phyloP scores from a whole-genome alignment of 2,888 invertebrate genomes.

The Pandemis heparana region DNA sequence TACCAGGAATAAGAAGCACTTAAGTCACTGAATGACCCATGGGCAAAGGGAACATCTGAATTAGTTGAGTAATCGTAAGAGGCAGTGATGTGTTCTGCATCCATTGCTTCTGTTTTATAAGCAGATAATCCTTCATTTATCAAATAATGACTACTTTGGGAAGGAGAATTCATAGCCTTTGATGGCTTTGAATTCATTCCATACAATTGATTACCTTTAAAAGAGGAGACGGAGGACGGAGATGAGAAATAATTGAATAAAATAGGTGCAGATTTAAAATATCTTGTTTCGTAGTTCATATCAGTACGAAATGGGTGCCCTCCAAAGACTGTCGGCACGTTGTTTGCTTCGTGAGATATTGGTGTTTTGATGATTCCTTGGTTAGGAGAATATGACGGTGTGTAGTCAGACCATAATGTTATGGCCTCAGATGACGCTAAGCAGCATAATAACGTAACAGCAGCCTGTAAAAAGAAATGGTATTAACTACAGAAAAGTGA shows the following conservation, averaged over 20 bases:
- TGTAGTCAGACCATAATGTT: slow-evolving; percentile 49
- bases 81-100: slow-evolving; percentile 32
- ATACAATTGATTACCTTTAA: slow-evolving; percentile 35
- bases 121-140: slow-evolving; percentile 38
- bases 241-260: slow-evolving; percentile 48
- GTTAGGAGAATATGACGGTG: slow-evolving; percentile 15
- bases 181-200: slow-evolving; percentile 2
- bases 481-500: neutral
- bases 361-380: neutral
- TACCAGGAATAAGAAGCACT: slow-evolving; percentile 64
- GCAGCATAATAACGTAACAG: slow-evolving; percentile 51
- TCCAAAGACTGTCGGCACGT: neutral
- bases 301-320: neutral
- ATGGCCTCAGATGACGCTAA: slow-evolving; percentile 53
- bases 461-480: slow-evolving; percentile 50
- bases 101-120: slow-evolving; percentile 23
- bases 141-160: slow-evolving; percentile 28
- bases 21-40: slow-evolving; percentile 58
- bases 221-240: slow-evolving; percentile 15
- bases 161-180: slow-evolving; percentile 29
- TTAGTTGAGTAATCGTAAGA: slow-evolving; percentile 51
- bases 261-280: slow-evolving; percentile 44
- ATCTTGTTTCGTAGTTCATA: neutral
- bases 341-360: neutral
- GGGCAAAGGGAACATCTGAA: slow-evolving; percentile 60